phyloP scores from a whole-genome alignment of 1,140 invertebrate genomes.

The Patella vulgata region DNA sequence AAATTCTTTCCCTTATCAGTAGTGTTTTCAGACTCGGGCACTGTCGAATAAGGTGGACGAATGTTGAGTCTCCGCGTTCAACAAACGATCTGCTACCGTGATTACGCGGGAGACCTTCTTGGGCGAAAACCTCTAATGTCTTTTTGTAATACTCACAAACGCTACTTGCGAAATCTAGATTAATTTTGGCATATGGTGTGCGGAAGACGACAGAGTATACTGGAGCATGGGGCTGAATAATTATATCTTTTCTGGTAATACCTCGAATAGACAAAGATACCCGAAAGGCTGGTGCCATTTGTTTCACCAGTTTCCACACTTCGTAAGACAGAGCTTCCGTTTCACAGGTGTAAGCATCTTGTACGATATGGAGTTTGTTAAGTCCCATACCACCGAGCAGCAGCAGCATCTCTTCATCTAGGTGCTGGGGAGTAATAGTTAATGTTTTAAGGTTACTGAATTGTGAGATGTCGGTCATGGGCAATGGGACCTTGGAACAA shows the following conservation, averaged over 20 bases:
- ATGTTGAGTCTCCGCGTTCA: constrained; percentile 73
- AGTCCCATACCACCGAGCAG: constrained; percentile 69
- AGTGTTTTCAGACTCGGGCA: constrained; percentile 76
- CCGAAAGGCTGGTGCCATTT: constrained; percentile 47
- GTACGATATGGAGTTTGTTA: constrained; percentile 79
- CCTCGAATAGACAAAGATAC: constrained; percentile 48
- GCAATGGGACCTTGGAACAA: constrained; percentile 77
- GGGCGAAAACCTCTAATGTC: constrained; percentile 66
- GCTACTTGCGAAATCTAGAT: constrained; percentile 28
- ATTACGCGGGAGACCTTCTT: constrained; percentile 74
- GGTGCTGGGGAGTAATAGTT: constrained; percentile 82
- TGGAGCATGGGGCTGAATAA: constrained; percentile 56
- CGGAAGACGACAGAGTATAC: constrained; percentile 49
- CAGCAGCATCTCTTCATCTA: constrained; percentile 79
- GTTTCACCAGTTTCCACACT: constrained; percentile 49
- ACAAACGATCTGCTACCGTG: constrained; percentile 71
- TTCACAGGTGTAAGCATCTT: constrained; percentile 75
- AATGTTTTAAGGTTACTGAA: constrained; percentile 81
- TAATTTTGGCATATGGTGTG: constrained; percentile 45
- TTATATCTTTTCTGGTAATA: constrained; percentile 34
- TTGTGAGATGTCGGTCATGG: constrained; percentile 79
- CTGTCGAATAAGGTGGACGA: constrained; percentile 73
- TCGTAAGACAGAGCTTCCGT: constrained; percentile 35
- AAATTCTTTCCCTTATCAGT: constrained; percentile 81
- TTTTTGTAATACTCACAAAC: constrained; percentile 51